Base-by-base conservation (phyloP, 2,888 invertebrate genomes). In the Mactromeris polynyma region DNA sequence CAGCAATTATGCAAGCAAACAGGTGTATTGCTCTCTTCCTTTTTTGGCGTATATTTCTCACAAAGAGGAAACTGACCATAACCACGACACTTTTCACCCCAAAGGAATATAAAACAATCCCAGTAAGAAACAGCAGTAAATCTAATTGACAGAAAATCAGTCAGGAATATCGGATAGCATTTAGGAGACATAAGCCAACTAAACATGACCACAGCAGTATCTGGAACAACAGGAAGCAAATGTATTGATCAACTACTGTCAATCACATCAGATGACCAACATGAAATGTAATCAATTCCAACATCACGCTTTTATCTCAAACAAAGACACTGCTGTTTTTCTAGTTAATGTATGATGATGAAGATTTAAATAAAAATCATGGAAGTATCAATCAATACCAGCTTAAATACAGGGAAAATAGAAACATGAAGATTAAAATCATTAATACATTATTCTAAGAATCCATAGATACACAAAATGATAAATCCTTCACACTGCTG, bases 241-340 rank as follows among this genome's bases (percentile, higher is more conserved):
- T 73, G 17, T 73, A 73, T 73, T 73, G 73, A 73, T 73, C 73
- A 4, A 73, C 14, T 36, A 33, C n/a, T 73, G 73, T 73, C 73
- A 73, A 73, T 73, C 73, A 36, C 11, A 73, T 73, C 33, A 73
- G 73, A 1, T 73, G 73, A 33, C 73, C 73, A 33, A 33, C 73
- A 36, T 36, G 36, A 73, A 17, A 36, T 73, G 33, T 73, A 33
- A 73, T 33, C 73, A 36, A 73, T 73, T 73, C 31, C 19, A 33
- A 33, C 7, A 73, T 36, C 73, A 73, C 73, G 17, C 19, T 73
- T 73, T 73, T 36, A 73, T 14, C 73, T 19, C 73, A 33, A 14
- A 73, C 36, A 73, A 36, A 17, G 73, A 26, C n/a, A 9, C 21
- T 9, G n/a, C 4, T 26, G 26, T n/a, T 64, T 64, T 64, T 14